These are phyloP conservation scores for Drosophila nr. medialis DNA, from an alignment of 2,888 invertebrate species.

Conservation along the genomic window DNA sequence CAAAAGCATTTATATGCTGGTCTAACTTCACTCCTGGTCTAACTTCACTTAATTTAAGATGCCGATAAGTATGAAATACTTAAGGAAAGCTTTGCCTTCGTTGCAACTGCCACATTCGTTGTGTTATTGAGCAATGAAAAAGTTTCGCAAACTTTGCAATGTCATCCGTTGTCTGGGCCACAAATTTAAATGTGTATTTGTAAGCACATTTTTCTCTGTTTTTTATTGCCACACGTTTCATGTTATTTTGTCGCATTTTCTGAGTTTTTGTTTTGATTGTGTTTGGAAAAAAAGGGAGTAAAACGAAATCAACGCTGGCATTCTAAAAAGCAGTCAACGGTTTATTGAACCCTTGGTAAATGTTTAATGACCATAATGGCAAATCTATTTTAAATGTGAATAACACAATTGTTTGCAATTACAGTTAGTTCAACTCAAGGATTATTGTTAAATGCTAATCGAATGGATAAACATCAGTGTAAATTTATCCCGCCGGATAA, in stretches of 20 bases:
- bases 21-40: not conserved
- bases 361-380: slow-evolving; percentile 19
- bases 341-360: slow-evolving; percentile 57
- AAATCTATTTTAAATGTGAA: slow-evolving; percentile 18
- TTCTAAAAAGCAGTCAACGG: slow-evolving; percentile 42
- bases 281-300: slow-evolving; percentile 23
- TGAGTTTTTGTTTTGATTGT: slow-evolving; percentile 41
- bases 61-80: too few species aligned
- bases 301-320: slow-evolving; percentile 28
- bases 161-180: slow-evolving; percentile 18
- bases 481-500: not conserved
- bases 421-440: not conserved
- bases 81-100: not conserved
- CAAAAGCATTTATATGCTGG: not conserved
- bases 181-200: slow-evolving; percentile 34
- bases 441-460: not conserved
- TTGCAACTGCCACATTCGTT: not conserved
- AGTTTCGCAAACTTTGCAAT: slow-evolving; percentile 12
- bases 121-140: not conserved
- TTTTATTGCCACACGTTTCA: slow-evolving; percentile 26
- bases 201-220: slow-evolving; percentile 13
- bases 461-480: not conserved
- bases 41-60: not conserved
- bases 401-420: slow-evolving; percentile 6
- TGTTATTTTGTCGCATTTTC: slow-evolving; percentile 19